phyloP scores from a whole-genome alignment of 2,888 invertebrate species.

The Tridacna crocea region DNA sequence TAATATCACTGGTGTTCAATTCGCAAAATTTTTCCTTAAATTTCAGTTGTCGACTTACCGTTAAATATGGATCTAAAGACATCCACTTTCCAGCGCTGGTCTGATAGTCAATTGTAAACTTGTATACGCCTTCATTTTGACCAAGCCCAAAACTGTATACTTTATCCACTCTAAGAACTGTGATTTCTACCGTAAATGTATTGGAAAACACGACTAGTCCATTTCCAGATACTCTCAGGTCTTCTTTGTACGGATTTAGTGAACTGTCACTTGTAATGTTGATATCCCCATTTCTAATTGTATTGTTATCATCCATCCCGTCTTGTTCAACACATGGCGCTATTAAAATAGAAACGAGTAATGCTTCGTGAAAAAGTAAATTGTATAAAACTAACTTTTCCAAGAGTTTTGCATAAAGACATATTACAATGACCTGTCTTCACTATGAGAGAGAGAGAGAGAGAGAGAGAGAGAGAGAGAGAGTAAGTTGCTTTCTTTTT shows the following conservation, averaged over 20 bases:
- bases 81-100: not conserved
- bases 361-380: too few species aligned
- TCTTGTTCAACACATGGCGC: slow-evolving; percentile 18
- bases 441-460: too few species aligned
- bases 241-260: not conserved
- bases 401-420: too few species aligned
- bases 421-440: too few species aligned
- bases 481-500: too few species aligned
- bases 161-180: not conserved
- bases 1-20: too few species aligned
- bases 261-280: slow-evolving; percentile 11
- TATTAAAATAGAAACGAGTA: not conserved
- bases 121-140: not conserved
- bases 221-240: not conserved
- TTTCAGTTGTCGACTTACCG: too few species aligned
- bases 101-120: not conserved
- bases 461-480: too few species aligned
- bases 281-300: not conserved
- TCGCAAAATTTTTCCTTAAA: too few species aligned
- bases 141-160: not conserved
- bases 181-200: not conserved
- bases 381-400: too few species aligned
- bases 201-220: not conserved
- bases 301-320: slow-evolving; percentile 21
- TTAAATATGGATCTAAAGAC: too few species aligned